Conservation (phyloP, 2,888 invertebrate species). For the Girardia tigrina region DNA sequence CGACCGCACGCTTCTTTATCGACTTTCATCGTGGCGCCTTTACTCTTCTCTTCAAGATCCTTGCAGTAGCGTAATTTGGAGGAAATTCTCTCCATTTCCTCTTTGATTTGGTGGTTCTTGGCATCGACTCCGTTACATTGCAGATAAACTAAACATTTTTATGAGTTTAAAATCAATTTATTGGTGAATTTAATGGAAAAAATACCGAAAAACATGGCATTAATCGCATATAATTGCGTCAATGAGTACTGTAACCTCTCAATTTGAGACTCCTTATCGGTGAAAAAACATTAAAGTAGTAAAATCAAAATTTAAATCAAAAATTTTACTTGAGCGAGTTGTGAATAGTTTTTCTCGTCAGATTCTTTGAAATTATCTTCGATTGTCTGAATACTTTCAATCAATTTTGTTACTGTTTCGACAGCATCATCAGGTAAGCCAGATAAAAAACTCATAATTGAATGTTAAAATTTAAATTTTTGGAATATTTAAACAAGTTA, state of each 20-base stretch:
- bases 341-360: not conserved
- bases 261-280: too few relatives aligned
- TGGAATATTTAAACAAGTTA: too few relatives aligned
- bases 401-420: not conserved
- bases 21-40: not conserved
- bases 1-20: not conserved
- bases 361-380: conserved; percentile 13
- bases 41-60: not conserved
- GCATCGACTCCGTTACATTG: not conserved
- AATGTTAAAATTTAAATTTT: too few relatives aligned
- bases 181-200: too few relatives aligned
- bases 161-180: too few relatives aligned
- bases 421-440: conserved; percentile 6
- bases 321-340: not conserved
- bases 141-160: too few relatives aligned
- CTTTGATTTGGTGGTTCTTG: conserved; percentile 1
- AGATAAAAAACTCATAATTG: conserved; percentile 18
- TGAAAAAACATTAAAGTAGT: not conserved
- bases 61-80: not conserved
- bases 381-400: not conserved
- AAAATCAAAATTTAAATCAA: not conserved
- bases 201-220: not conserved
- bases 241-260: not conserved
- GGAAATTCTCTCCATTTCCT: conserved; percentile 1
- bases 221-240: not conserved